Base-by-base conservation (phyloP, 2,113 vertebrate genomes). In the Myxocyprinus asiaticus region DNA sequence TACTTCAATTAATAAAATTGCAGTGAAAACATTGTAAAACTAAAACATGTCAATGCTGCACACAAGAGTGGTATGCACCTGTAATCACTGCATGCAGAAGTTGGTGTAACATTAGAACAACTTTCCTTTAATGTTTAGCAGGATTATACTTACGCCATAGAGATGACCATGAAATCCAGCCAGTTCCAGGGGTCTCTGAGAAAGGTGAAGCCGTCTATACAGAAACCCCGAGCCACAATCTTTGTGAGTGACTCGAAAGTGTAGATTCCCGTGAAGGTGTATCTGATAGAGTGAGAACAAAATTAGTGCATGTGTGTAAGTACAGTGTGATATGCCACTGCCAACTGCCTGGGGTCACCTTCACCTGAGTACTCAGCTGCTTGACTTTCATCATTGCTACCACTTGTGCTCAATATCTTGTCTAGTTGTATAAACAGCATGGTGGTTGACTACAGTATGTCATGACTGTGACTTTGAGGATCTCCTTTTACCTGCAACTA, bases 131-230 rank as follows among this genome's bases (percentile, higher is more conserved):
- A 68, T 6, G 17, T 55, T 51, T 59, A 65, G 5, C n/a, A 50
- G 10, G 7, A 44, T n/a, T 22, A 67, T 82, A 98, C 97, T 97
- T 93, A 99, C 97, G 97, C 97, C 97, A 99, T 99, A 87, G 96
- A 98, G 90, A 99, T 99, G 74, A 99, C 97, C 75, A 98, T 98
- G 91, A 99, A 99, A 86, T 99, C 97, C 86, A 99, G 90, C 97
- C 97, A 99, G 94, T 99, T 99, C 97, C 97, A 99, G 0, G 97
- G 94, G 10, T 99, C 97, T 74, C 97, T 88, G 59, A 99, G 95
- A 90, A 99, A 99, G 33, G 97, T 99, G 84, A 98, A 99, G 22
- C 91, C 93, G 8, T 98, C 97, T 93, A 99, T 98, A 88, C 93
- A 95, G 91, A 99, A 99, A 66, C 97, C 97, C 93, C 97, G 92